Percentiles rank a stretch among this genome's conserved stretches.
Conservation (phyloP, 2,113 vertebrate genomes). For the Cebus imitator region DNA sequence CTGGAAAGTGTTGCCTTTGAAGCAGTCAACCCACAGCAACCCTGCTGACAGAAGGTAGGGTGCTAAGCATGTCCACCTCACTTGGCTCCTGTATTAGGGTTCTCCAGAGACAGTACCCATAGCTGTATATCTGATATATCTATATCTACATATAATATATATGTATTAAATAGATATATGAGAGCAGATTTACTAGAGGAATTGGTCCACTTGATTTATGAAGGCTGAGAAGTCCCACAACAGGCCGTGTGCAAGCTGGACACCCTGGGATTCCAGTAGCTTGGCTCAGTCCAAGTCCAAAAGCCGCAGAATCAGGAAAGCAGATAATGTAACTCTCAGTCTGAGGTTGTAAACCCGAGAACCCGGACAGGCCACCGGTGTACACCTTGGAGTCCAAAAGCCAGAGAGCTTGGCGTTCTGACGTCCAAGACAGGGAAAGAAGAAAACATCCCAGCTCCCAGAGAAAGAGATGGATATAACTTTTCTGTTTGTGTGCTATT, state of each 20-base stretch:
- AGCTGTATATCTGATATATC: not conserved
- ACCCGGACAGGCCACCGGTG: not conserved
- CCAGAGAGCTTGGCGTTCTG: not conserved
- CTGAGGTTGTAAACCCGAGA: not conserved
- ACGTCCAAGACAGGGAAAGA: not conserved
- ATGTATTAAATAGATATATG: not conserved
- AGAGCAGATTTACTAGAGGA: not conserved
- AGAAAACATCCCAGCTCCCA: not conserved
- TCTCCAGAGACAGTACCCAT: not conserved
- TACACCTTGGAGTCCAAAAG: not conserved
- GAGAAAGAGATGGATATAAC: not conserved
- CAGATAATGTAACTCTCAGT: not conserved
- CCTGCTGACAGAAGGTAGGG: slow-evolving; percentile 1
- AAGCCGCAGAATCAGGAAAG: not conserved
- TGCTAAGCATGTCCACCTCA: not conserved
- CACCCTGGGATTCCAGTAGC: not conserved
- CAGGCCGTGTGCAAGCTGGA: not conserved
- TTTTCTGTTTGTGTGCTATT: not conserved
- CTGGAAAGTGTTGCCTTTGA: not conserved
- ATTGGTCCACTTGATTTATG: not conserved
- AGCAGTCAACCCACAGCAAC: not conserved
- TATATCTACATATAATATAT: not conserved
- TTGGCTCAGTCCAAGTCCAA: not conserved
- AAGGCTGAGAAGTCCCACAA: not conserved
- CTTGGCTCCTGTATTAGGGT: not conserved